Percentiles rank a stretch among this genome's conserved stretches.
These are phyloP conservation scores for Petrolisthes manimaculis DNA, from an alignment of 2,888 invertebrate genomes.

Conservation along the genomic window DNA sequence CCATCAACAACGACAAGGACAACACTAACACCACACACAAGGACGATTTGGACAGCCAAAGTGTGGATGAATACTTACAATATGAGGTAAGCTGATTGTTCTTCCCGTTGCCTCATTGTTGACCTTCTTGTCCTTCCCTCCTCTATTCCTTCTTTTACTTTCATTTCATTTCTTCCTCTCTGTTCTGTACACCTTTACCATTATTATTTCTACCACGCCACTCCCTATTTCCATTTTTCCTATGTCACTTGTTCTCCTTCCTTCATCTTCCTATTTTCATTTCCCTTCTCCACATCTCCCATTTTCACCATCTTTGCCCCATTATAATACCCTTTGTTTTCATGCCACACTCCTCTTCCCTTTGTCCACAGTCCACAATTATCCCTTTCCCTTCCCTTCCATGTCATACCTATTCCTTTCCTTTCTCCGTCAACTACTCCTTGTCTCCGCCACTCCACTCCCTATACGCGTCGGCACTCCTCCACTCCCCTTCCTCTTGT, in stretches of 20 bases:
- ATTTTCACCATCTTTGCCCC: not conserved
- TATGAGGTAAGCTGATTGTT: constrained; percentile 22
- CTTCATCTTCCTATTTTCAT: constrained; percentile 4
- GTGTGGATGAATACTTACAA: constrained; percentile 5
- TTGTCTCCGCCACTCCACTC: not conserved
- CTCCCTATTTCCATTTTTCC: not conserved
- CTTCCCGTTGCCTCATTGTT: not conserved
- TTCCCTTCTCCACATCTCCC: not conserved
- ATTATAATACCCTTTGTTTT: not conserved
- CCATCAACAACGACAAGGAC: not conserved
- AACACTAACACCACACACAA: not conserved
- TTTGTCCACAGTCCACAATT: not conserved
- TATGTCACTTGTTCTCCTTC: not conserved
- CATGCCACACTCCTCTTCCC: not conserved
- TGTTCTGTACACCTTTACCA: too few species aligned
- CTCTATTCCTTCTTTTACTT: not conserved
- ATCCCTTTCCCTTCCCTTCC: not conserved
- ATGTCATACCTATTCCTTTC: not conserved
- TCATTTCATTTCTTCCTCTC: not conserved
- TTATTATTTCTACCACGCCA: not conserved
- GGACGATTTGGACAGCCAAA: too few species aligned
- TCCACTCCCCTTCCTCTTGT: not conserved
- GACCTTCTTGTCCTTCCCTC: not conserved
- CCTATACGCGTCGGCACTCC: not conserved
- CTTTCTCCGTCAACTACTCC: not conserved